Conservation (phyloP, 1,140 invertebrate species). For the Diachasma alloeum region DNA sequence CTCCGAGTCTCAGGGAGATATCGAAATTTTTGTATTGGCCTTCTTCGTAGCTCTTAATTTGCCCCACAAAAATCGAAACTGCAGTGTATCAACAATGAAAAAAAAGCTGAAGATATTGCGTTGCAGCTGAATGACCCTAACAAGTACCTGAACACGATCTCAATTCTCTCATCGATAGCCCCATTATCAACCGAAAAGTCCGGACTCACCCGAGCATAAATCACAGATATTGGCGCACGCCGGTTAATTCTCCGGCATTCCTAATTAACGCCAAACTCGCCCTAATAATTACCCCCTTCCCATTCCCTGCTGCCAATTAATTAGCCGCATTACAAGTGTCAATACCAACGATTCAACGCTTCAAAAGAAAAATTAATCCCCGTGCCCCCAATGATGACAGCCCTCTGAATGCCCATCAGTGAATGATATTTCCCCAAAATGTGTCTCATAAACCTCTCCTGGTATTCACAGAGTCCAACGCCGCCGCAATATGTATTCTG, state of each 20-base stretch:
- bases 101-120: neutral
- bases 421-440: neutral
- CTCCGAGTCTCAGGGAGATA: too few relatives aligned
- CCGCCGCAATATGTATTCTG: conserved; percentile 90
- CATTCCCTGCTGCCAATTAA: neutral
- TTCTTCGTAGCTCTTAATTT: too few relatives aligned
- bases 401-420: neutral
- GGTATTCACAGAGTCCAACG: conserved; percentile 79
- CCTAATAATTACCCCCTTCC: neutral
- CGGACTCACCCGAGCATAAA: neutral
- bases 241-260: neutral
- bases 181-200: neutral
- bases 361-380: neutral
- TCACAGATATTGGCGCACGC: neutral
- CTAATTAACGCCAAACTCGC: neutral
- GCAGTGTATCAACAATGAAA: neutral
- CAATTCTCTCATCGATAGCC: neutral
- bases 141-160: neutral
- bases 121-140: too few relatives aligned
- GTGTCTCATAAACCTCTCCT: neutral
- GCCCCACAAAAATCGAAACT: too few relatives aligned
- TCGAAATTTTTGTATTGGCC: too few relatives aligned
- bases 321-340: neutral
- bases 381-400: neutral
- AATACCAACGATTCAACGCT: neutral